Evolutionary conservation across 2,888 invertebrate genomes (phyloP), one percentile per base, ranked within the genome.

Genomic region (Yponomeuta cagnagella): DNA sequence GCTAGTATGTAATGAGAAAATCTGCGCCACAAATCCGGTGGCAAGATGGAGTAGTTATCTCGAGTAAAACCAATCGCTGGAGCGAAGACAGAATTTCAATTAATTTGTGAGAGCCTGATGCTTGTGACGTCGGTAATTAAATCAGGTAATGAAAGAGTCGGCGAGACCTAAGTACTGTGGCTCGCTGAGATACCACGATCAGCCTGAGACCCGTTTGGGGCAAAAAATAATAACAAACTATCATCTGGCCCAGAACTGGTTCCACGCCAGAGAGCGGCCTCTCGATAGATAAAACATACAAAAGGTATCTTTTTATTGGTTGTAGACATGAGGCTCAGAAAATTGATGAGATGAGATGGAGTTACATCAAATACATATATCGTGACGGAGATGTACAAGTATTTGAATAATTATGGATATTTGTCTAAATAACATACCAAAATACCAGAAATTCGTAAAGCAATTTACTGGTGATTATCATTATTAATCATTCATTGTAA

Each of bases 201-300:
- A 67, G 43, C 43, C n/a, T n/a, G 33, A 67, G 67, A 79, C 78
- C 76, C 77, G 77, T 76, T 77, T 72, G 76, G 76, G 76, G 77
- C 77, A 88, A 88, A 88, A 88, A 87, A 87, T 86, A 88, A 88
- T 84, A 89, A 89, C 85, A 88, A 86, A 85, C 84, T 81, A 86
- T 89, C 84, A 89, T 89, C 85, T 86, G 87, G 76, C 74, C 78
- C 74, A 82, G 82, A 90, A 91, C 91, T 77, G 88, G 91, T 90
- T 90, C 71, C 73, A 74, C 74, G 75, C 76, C 81, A 79, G 43
- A 43, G 43, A 43, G 76, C 80, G 84, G 84, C 85, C 84, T 86
- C 82, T 73, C 73, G 71, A 77, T 77, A 77, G 78, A 83, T 82
- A 85, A 81, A 81, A 85, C 81, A 83, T 77, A 80, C 79, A 76